Conservation (phyloP, 2,113 vertebrate species). For the Lepisosteus oculatus region DNA sequence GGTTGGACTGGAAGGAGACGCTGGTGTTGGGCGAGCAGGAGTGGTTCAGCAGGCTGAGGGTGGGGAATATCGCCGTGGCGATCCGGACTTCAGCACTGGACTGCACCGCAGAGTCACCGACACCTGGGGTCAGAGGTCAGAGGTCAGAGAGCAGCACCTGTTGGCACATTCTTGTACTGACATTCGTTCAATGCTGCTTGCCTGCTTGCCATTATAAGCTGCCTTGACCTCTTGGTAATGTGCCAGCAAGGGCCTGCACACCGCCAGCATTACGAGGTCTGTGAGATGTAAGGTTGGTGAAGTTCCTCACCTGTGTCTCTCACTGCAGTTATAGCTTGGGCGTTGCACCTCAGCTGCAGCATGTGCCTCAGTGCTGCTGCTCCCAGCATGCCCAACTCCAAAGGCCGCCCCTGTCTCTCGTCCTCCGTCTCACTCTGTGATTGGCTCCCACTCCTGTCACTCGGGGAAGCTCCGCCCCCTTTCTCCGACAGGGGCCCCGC, state of each 20-base stretch:
- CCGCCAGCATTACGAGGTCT: no score
- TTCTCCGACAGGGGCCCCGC: slow-evolving; percentile 37
- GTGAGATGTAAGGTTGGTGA: no score
- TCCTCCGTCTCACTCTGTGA: slow-evolving; percentile 7
- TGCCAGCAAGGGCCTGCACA: no score
- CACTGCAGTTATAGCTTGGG: slow-evolving; percentile 75
- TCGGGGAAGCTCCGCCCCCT: neutral
- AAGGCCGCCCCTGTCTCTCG: slow-evolving; percentile 15
- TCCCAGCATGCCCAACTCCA: slow-evolving; percentile 65
- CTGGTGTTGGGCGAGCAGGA: slow-evolving; percentile 88
- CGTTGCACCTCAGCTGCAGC: slow-evolving; percentile 87
- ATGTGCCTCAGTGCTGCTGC: slow-evolving; percentile 80
- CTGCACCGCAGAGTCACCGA: slow-evolving; percentile 53
- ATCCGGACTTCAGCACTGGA: slow-evolving; percentile 70
- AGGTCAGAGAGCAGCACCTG: neutral
- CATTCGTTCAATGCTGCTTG: neutral
- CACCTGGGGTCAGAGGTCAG: slow-evolving; percentile 40
- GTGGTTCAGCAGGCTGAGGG: slow-evolving; percentile 90
- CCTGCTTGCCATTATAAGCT: neutral
- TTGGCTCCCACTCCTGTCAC: slow-evolving; percentile 10
- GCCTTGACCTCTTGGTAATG: no score
- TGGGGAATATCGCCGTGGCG: slow-evolving; percentile 84
- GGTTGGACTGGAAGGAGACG: slow-evolving; percentile 66
- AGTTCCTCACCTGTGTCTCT: slow-evolving; percentile 49
- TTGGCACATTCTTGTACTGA: neutral